Evolutionary conservation across 2,888 invertebrate genomes (phyloP).

Genomic region (Volucella bombylans): DNA sequence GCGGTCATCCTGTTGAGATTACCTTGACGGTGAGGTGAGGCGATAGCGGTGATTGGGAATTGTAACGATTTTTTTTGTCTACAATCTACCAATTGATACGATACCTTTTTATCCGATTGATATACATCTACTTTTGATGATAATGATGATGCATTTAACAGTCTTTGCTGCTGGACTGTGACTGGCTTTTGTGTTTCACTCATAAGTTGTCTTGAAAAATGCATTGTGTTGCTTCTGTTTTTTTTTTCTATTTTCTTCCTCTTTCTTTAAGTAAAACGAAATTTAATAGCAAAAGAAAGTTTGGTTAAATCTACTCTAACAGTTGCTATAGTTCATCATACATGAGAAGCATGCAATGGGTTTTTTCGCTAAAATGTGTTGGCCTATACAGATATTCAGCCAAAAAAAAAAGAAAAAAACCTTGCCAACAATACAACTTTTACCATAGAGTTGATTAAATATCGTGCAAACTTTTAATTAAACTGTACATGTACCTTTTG

Average conservation of each 20-base stretch:
- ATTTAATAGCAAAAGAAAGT: constrained; percentile 64
- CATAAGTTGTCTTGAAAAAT: constrained; percentile 15
- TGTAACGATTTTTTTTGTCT: constrained; percentile 48
- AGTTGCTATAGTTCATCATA: constrained; percentile 2
- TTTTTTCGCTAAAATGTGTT: no score
- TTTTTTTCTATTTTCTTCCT: no score
- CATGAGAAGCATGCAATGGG: no score
- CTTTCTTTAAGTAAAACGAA: constrained; percentile 61
- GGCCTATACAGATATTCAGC: no score
- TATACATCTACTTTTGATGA: not conserved
- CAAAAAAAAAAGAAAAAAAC: no score
- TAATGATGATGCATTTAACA: constrained; percentile 39
- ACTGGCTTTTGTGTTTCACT: constrained; percentile 19
- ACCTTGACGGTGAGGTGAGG: constrained; percentile 71
- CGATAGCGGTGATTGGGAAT: constrained; percentile 24
- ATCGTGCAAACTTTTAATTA: no score
- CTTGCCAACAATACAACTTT: no score
- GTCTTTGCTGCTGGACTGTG: constrained; percentile 1
- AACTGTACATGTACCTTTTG: no score
- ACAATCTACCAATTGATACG: constrained; percentile 19
- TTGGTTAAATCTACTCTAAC: constrained; percentile 22
- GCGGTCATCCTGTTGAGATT: constrained; percentile 66
- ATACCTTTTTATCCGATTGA: constrained; percentile 37
- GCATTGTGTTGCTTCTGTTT: constrained; percentile 6
- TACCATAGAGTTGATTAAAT: no score